phyloP scores from a whole-genome alignment of 2,888 invertebrate species.

The Aleiodes testaceus region DNA sequence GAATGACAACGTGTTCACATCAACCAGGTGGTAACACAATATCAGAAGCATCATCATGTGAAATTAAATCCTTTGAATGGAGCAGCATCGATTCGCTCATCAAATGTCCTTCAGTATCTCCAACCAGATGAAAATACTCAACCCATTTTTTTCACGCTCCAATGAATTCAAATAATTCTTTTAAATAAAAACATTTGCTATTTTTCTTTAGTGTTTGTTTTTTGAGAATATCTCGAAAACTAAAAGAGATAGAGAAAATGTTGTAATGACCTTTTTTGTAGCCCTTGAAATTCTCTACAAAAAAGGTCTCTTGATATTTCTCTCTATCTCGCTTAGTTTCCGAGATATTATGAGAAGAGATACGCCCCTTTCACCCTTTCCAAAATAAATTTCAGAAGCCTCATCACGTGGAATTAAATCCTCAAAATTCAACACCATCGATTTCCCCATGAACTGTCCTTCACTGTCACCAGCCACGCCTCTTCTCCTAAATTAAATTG shows the following conservation, averaged over 20 bases:
- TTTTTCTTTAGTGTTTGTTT: too few relatives aligned
- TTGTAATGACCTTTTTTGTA: too few relatives aligned
- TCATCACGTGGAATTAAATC: constrained; percentile 21
- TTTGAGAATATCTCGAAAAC: background rate
- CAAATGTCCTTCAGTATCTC: background rate
- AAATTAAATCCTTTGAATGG: constrained; percentile 23
- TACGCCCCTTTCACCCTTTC: too few relatives aligned
- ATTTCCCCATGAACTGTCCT: background rate
- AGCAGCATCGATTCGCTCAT: constrained; percentile 10
- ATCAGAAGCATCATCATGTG: constrained; percentile 21
- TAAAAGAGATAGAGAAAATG: too few relatives aligned
- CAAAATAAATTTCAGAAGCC: constrained; percentile 1
- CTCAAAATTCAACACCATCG: constrained; percentile 4
- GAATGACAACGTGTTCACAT: constrained; percentile 13
- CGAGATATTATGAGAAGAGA: too few relatives aligned
- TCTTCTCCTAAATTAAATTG: constrained; percentile 49
- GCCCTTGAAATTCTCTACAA: too few relatives aligned
- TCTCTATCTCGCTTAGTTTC: too few relatives aligned
- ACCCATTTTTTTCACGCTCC: too few relatives aligned
- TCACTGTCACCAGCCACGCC: constrained; percentile 39
- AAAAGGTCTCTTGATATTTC: too few relatives aligned
- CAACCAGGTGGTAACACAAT: constrained; percentile 26
- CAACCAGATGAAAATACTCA: too few relatives aligned
- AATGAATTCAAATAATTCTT: too few relatives aligned
- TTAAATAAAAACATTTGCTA: too few relatives aligned